Base-by-base conservation (phyloP, 2,797 vertebrate genomes). In the Cryptoblepharus egeriae region DNA sequence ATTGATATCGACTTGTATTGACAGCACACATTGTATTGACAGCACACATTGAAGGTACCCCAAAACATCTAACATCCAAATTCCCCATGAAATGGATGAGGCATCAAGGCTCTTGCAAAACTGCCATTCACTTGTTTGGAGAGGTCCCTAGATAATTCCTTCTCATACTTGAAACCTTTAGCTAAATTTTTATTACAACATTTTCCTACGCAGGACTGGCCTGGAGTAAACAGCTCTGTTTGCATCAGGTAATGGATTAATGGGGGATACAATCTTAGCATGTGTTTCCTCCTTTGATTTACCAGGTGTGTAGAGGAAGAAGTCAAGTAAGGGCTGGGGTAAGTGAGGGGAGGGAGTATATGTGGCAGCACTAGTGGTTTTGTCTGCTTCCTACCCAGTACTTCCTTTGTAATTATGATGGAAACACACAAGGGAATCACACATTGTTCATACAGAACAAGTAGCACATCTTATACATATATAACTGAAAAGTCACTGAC, bases 371-470 rank as follows among this genome's bases (percentile, higher is more conserved):
- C 45, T 49, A 12, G 2, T 49, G 45, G 6, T 49, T 11, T 11
- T 49, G 45, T 10, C n/a, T n/a, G n/a, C n/a, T n/a, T 49, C 39
- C 39, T 42, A 73, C 1, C 67, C 52, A 39, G 15, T 32, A 63
- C 30, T 77, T 82, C 57, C 55, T 13, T 69, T 76, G 10, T 28
- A 63, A 63, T 76, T 70, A 76, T 70, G 39, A 80, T 22, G 45
- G 49, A 64, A 80, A 63, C 11, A 30, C 35, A 60, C 22, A 28
- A 76, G 67, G 55, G 68, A 58, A 42, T 4, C 9, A 10, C 15
- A 42, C 37, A 52, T 69, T 30, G 58, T 69, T 79, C 58, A 78
- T 57, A 60, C 32, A 70, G 26, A 70, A 26, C 13, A 42, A n/a
- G 75, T 75, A 60, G 55, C 26, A n/a, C n/a, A n/a, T n/a, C n/a